Evolutionary conservation across 2,113 vertebrate species (phyloP), one percentile per base, ranked within the genome.

Genomic region (Platysternon megacephalum): DNA sequence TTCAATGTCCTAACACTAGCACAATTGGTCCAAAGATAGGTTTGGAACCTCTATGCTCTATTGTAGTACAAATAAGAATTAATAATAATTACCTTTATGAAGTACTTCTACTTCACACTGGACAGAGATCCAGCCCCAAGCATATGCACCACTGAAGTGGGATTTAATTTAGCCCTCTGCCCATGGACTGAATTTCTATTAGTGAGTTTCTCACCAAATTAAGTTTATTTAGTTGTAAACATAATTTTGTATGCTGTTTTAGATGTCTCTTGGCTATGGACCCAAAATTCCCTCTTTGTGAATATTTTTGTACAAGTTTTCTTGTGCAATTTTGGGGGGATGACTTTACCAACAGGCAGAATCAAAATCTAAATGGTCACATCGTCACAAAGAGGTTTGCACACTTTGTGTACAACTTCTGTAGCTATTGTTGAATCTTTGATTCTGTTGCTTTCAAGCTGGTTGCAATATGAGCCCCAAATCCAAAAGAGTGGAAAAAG

Each of bases 241-340:
- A 39, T 93, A 81, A 95, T 91, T 96, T 94, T 91, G 87, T 87
- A 92, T 92, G 52, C 56, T 89, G 28, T 94, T 95, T 72, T 76
- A 93, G 90, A 91, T 91, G 3, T 91, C 44, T 80, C 90, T 87
- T 22, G 91, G 5, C 6, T 49, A 32, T 26, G 2, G 84, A 8
- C 2, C 83, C 61, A n/a, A 81, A 12, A 48, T 79, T 46, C 11
- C 52, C 88, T 81, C 84, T 4, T 11, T 49, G 13, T 74, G 32
- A 95, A 35, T 2, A 19, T 6, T 32, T 0, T 0, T 8, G 42
- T 44, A 72, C 32, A 49, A 3, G 58, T 5, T 17, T 21, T 11
- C 22, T 56, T 13, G 4, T n/a, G 61, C 48, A 79, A 46, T 4
- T 91, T 85, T 78, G 16, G 72, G 24, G 46, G 39, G 52, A 56